Conservation (phyloP, 1,140 invertebrate species). For the Mylabris phalerata region DNA sequence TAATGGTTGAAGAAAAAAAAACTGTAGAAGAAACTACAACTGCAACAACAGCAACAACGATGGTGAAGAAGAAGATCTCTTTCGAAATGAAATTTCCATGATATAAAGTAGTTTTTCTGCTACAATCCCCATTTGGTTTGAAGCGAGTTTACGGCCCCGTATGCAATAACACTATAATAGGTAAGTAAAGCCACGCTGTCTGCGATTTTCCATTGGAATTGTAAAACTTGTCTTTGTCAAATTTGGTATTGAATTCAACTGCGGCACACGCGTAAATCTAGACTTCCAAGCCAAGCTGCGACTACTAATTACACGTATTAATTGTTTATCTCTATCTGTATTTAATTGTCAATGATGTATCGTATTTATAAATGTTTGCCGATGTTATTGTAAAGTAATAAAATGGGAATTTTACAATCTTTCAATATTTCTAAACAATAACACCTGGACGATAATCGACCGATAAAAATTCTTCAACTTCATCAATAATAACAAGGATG, state of each 20-base stretch:
- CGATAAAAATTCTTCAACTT: no score
- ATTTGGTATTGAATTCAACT: slow-evolving; percentile 41
- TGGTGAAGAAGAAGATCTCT: no score
- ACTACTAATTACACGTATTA: slow-evolving; percentile 42
- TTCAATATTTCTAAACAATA: no score
- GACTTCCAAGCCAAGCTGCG: slow-evolving; percentile 25
- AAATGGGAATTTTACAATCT: no score
- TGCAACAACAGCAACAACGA: no score
- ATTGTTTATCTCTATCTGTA: slow-evolving; percentile 27
- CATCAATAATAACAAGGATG: no score
- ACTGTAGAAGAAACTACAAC: no score
- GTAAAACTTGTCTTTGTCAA: slow-evolving; percentile 40
- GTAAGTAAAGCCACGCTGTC: slow-evolving; percentile 42
- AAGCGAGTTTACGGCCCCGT: slow-evolving; percentile 27
- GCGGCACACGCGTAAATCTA: slow-evolving; percentile 39
- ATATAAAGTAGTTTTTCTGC: slow-evolving; percentile 38
- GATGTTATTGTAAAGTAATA: no score
- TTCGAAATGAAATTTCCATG: slow-evolving; percentile 32
- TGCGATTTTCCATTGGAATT: slow-evolving; percentile 42
- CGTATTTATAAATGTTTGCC: no score
- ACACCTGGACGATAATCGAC: no score
- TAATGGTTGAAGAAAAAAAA: no score
- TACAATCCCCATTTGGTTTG: slow-evolving; percentile 35
- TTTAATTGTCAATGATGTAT: no score
- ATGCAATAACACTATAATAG: slow-evolving; percentile 42